Evolutionary conservation across 2,113 vertebrate genomes (phyloP).

Genomic region (Ammodytes marinus): DNA sequence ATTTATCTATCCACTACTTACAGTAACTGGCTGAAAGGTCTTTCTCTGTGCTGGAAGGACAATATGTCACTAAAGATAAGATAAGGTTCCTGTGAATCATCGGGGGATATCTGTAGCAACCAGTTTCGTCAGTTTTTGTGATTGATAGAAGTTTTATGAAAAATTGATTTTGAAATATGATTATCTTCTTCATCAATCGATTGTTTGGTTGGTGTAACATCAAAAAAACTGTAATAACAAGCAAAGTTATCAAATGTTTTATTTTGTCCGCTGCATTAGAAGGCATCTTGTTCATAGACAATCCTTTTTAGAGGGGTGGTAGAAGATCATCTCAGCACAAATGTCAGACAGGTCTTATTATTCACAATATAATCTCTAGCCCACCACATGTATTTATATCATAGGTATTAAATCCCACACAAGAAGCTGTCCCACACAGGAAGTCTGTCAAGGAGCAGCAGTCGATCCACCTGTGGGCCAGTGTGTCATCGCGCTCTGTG

Average conservation of each 20-base stretch:
- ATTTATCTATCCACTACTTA: not conserved
- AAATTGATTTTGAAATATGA: not conserved
- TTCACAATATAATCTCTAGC: constrained; percentile 46
- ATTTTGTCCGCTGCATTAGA: not conserved
- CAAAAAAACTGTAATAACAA: not conserved
- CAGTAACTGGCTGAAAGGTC: constrained; percentile 12
- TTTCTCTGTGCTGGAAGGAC: not conserved
- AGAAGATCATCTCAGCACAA: constrained; percentile 2
- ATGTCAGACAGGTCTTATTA: constrained; percentile 11
- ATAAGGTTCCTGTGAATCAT: not conserved
- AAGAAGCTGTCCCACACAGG: constrained; percentile 54
- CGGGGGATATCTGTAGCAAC: not conserved
- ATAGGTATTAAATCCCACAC: constrained; percentile 51
- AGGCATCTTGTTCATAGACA: not conserved
- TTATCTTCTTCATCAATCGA: not conserved
- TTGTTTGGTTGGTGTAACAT: not conserved
- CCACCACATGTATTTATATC: constrained; percentile 55
- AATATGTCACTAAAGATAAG: not conserved
- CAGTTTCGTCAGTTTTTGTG: not conserved
- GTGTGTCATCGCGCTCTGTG: constrained; percentile 52
- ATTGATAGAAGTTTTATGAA: too few relatives aligned
- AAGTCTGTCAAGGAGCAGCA: constrained; percentile 33
- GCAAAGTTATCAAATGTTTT: not conserved
- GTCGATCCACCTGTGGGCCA: constrained; percentile 49
- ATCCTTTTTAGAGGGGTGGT: not conserved